Base-by-base conservation (phyloP, 2,797 vertebrate genomes). In the Onychomys arenicola region DNA sequence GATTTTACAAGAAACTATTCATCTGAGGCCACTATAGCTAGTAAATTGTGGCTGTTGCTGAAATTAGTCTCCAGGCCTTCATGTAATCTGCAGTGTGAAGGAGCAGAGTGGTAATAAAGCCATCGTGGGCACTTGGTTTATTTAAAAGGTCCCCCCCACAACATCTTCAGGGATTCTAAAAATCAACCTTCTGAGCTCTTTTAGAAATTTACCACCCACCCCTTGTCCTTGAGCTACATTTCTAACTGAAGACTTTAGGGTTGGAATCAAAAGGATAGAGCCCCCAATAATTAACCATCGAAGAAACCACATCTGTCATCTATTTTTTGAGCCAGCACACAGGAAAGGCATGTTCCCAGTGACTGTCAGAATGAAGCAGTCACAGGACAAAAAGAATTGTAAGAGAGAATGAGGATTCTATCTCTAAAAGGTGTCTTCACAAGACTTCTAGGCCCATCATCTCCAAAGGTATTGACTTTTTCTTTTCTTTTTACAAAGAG, bases 1-100 rank as follows among this genome's bases (percentile, higher is more conserved):
- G 98, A 98, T 98, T 99, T 99, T 99, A 98, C 98, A 99, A 98
- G 98, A 99, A 99, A 99, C 98, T 98, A 99, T 99, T 99, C 98
- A 99, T 99, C 98, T 98, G 98, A 99, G 98, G 98, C 98, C 98
- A 98, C 98, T 98, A 98, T 93, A 98, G 98, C 98, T 98, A 98
- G 98, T 98, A 99, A 99, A 99, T 99, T 98, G 98, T 98, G 97
- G 97, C 97, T 98, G 97, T 98, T 99, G 98, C 98, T 95, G 98
- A 98, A 99, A 99, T 99, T 98, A 99, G 98, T 99, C 98, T 98
- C 98, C 93, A 98, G 98, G 96, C 97, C 95, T 98, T 98, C 46
- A 0, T 96, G 97, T 98, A 98, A 98, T 98, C 98, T 98, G 98
- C 96, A 94, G 96, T 97, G 98, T 98, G 98, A 98, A 98, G 98